A percentile compares a stretch with the other conserved stretches of the same genome.
These are phyloP conservation scores for Hippolais icterina DNA, from an alignment of 2,113 vertebrate species.

Conservation along the genomic window DNA sequence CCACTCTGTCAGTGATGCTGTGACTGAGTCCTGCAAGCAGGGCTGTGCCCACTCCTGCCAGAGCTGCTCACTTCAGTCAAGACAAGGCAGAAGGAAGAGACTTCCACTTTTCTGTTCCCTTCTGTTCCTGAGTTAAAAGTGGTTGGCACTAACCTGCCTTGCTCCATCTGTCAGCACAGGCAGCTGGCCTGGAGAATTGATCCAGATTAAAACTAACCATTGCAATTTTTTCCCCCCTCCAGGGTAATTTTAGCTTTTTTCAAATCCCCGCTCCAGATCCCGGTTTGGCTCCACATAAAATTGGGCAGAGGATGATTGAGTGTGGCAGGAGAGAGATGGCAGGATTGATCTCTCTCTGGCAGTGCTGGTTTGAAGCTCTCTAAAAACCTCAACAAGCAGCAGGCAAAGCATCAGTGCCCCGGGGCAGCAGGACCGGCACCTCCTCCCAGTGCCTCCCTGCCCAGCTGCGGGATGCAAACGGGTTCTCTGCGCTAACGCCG, in stretches of 20 bases:
- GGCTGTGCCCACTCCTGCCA: background rate
- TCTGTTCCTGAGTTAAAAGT: background rate
- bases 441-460: background rate
- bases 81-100: background rate
- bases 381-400: background rate
- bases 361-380: background rate
- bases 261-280: background rate
- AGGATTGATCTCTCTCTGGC: background rate
- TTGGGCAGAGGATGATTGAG: background rate
- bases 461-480: background rate
- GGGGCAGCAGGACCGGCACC: background rate
- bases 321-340: background rate
- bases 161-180: background rate
- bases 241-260: slow-evolving; percentile 5
- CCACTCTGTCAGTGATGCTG: background rate
- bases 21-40: background rate
- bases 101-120: background rate
- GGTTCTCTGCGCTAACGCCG: background rate
- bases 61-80: background rate
- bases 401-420: background rate
- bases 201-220: slow-evolving; percentile 43
- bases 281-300: background rate
- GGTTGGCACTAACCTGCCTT: background rate
- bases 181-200: slow-evolving; percentile 40
- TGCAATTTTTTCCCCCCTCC: background rate